These are phyloP conservation scores for Choreutis nemorana DNA, from an alignment of 2,888 invertebrate genomes.

Conservation along the genomic window DNA sequence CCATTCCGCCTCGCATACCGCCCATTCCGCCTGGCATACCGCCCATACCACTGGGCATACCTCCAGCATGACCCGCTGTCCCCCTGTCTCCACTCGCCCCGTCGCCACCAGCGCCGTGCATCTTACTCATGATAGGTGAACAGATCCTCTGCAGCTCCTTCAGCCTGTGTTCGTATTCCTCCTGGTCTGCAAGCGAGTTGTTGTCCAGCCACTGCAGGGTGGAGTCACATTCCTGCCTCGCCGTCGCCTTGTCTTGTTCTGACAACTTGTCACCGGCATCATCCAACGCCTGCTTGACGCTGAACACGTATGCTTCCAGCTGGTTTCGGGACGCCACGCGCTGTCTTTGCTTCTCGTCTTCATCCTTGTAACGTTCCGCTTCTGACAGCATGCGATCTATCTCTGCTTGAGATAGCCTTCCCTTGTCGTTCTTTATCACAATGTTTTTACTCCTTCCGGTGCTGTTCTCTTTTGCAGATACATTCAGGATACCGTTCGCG, in stretches of 20 bases:
- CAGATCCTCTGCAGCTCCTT: slow-evolving; percentile 60
- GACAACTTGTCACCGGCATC: slow-evolving; percentile 59
- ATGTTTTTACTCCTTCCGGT: slow-evolving; percentile 71
- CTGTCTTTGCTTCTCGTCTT: slow-evolving; percentile 69
- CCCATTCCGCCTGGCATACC: slow-evolving; percentile 4
- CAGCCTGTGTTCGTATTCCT: slow-evolving; percentile 60
- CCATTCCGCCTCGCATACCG: background rate
- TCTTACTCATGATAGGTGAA: slow-evolving; percentile 48
- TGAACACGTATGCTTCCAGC: slow-evolving; percentile 67
- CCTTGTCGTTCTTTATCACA: slow-evolving; percentile 78
- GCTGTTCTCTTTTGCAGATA: slow-evolving; percentile 71
- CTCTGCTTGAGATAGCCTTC: slow-evolving; percentile 76
- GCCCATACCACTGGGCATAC: slow-evolving; percentile 1
- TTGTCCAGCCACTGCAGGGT: slow-evolving; percentile 71
- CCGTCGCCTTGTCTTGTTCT: slow-evolving; percentile 60
- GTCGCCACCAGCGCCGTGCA: slow-evolving; percentile 48
- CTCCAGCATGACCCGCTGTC: slow-evolving; percentile 6
- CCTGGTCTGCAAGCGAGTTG: slow-evolving; percentile 65
- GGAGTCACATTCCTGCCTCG: slow-evolving; percentile 47
- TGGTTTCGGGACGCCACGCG: slow-evolving; percentile 69
- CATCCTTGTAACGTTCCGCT: slow-evolving; percentile 70
- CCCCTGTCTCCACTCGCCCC: slow-evolving; percentile 59
- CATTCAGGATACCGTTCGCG: slow-evolving; percentile 77
- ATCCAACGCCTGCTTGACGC: slow-evolving; percentile 68
- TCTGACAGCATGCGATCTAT: slow-evolving; percentile 76